Percentiles rank a stretch among this genome's conserved stretches.
Evolutionary conservation across 2,888 invertebrate genomes (phyloP).

Genomic region (Cataglyphis livida): DNA sequence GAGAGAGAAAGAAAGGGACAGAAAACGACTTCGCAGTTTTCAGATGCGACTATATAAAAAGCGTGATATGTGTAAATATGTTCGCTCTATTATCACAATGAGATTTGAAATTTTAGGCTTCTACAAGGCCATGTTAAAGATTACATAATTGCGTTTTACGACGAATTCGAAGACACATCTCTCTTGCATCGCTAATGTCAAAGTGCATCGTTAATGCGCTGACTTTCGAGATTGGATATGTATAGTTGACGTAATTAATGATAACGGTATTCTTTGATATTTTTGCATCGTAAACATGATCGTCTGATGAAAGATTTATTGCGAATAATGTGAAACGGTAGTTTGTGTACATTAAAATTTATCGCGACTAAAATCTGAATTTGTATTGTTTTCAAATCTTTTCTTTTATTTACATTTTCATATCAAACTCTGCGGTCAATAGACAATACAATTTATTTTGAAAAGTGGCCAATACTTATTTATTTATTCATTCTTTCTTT

Average conservation of each 20-base stretch:
- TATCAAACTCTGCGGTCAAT: not conserved
- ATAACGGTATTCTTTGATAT: slow-evolving; percentile 7
- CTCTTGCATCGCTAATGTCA: slow-evolving; percentile 6
- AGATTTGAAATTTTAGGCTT: not conserved
- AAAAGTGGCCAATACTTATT: not conserved
- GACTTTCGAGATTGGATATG: not conserved
- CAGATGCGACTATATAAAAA: not conserved
- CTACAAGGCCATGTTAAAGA: not conserved
- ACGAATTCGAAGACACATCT: not conserved
- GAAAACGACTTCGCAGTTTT: not conserved
- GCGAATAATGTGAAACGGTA: not conserved
- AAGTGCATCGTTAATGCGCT: slow-evolving; percentile 30
- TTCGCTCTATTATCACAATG: not conserved
- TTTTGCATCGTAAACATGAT: slow-evolving; percentile 6
- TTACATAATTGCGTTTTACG: not conserved
- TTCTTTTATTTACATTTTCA: not conserved
- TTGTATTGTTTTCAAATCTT: not conserved
- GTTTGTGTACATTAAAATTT: not conserved
- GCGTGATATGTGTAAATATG: not conserved
- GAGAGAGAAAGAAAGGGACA: not conserved
- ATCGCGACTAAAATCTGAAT: not conserved
- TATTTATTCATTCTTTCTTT: not conserved
- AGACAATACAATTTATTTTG: too few relatives aligned
- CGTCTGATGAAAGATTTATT: not conserved
- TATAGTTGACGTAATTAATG: slow-evolving; percentile 3